Evolutionary conservation across 2,113 vertebrate genomes (phyloP).

Genomic region (Peromyscus polionotus): DNA sequence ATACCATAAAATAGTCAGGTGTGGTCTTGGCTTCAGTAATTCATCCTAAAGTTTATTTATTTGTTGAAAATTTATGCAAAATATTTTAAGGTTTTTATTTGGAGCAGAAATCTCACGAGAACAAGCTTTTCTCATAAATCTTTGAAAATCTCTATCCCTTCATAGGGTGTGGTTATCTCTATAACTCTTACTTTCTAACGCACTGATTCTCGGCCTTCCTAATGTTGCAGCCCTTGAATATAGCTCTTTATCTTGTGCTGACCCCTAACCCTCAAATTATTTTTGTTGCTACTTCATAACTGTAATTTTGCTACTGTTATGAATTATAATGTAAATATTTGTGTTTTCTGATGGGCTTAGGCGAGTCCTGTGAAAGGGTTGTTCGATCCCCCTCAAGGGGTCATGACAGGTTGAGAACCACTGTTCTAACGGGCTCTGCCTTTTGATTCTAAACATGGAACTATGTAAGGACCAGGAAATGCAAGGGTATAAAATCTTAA

Average conservation of each 20-base stretch:
- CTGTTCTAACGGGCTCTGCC: not conserved
- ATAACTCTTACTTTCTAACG: not conserved
- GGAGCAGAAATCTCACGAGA: slow-evolving; percentile 27
- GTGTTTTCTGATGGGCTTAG: not conserved
- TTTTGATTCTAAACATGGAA: slow-evolving; percentile 38
- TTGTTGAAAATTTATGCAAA: slow-evolving; percentile 55
- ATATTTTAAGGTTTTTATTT: slow-evolving; percentile 45
- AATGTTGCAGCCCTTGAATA: not conserved
- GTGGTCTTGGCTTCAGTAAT: slow-evolving; percentile 37
- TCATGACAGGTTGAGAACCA: not conserved
- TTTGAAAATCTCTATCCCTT: not conserved
- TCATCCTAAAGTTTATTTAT: slow-evolving; percentile 34
- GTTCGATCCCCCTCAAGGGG: not conserved
- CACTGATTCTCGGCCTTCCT: not conserved
- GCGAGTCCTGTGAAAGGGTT: not conserved
- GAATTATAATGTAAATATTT: not conserved
- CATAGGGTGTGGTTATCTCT: not conserved
- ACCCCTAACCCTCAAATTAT: not conserved
- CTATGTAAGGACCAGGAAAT: slow-evolving; percentile 17
- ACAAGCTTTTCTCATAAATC: slow-evolving; percentile 7
- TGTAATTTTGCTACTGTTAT: not conserved
- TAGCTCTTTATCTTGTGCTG: not conserved
- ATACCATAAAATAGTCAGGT: not conserved
- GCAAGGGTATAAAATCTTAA: slow-evolving; percentile 34
- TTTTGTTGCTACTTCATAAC: not conserved